phyloP scores from a whole-genome alignment of 1,140 invertebrate genomes.

The Euwallacea similis region DNA sequence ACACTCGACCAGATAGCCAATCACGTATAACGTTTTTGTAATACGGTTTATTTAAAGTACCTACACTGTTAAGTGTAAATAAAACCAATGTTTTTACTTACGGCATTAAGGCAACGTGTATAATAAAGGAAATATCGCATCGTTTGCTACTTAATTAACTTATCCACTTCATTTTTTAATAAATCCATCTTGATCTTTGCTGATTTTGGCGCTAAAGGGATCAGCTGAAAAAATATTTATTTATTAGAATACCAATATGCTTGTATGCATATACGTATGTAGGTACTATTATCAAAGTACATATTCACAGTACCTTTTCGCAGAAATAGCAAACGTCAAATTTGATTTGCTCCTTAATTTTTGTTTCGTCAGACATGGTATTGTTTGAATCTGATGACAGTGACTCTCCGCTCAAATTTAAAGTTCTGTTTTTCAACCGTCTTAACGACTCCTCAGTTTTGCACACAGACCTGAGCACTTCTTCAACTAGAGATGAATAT shows the following conservation, averaged over 20 bases:
- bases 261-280: too few relatives aligned
- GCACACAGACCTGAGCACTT: conserved; percentile 89
- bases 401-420: conserved; percentile 52
- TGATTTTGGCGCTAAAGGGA: conserved; percentile 27
- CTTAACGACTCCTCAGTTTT: conserved; percentile 92
- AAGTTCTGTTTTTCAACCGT: conserved; percentile 80
- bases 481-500: conserved; percentile 77
- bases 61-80: too few relatives aligned
- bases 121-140: too few relatives aligned
- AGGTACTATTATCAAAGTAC: not conserved
- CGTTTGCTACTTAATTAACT: conserved; percentile 1
- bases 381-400: conserved; percentile 54
- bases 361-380: conserved; percentile 81
- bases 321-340: conserved; percentile 70
- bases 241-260: not conserved
- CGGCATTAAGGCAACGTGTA: too few relatives aligned
- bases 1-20: too few relatives aligned
- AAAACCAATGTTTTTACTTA: not conserved
- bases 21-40: too few relatives aligned
- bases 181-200: conserved; percentile 33
- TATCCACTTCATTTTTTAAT: conserved; percentile 36
- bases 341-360: conserved; percentile 86
- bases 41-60: too few relatives aligned
- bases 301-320: conserved; percentile 39
- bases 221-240: conserved; percentile 37